phyloP scores from a whole-genome alignment of 2,888 invertebrate species.

The Dicranocentrus wangi region DNA sequence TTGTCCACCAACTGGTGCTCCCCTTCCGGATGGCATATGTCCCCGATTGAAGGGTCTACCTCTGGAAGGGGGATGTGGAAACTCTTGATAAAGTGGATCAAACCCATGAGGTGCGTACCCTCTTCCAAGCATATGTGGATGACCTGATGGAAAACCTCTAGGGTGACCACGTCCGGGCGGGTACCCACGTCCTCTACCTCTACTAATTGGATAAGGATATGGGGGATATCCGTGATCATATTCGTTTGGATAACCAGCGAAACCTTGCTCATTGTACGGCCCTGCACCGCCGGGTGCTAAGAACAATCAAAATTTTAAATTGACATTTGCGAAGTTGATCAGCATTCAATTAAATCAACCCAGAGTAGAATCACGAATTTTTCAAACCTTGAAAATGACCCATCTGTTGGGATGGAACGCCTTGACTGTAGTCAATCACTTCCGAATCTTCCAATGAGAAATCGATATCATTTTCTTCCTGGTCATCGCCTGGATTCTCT shows the following conservation, averaged over 20 bases:
- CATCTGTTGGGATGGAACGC: slow-evolving; percentile 12
- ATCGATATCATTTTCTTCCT: slow-evolving; percentile 53
- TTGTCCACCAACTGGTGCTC: slow-evolving; percentile 7
- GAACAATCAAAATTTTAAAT: too few species aligned
- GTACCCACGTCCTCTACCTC: slow-evolving; percentile 53
- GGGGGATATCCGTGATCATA: slow-evolving; percentile 31
- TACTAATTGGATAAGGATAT: background rate
- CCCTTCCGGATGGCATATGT: slow-evolving; percentile 19
- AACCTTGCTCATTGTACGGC: too few species aligned
- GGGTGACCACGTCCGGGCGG: slow-evolving; percentile 26
- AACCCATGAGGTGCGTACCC: slow-evolving; percentile 18
- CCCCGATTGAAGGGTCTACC: slow-evolving; percentile 10
- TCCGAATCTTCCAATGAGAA: slow-evolving; percentile 58
- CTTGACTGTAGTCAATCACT: slow-evolving; percentile 72
- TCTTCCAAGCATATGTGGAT: slow-evolving; percentile 33
- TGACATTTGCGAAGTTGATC: background rate
- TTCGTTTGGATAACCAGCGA: background rate
- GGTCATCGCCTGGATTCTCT: slow-evolving; percentile 38
- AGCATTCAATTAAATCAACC: background rate
- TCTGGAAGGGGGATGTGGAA: background rate
- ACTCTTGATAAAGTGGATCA: slow-evolving; percentile 10
- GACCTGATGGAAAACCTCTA: slow-evolving; percentile 22
- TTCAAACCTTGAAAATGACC: slow-evolving; percentile 20
- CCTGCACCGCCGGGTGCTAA: slow-evolving; percentile 3
- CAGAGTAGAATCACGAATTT: too few species aligned